Conservation (phyloP, 2,888 invertebrate species). For the Andrena hattorfiana region DNA sequence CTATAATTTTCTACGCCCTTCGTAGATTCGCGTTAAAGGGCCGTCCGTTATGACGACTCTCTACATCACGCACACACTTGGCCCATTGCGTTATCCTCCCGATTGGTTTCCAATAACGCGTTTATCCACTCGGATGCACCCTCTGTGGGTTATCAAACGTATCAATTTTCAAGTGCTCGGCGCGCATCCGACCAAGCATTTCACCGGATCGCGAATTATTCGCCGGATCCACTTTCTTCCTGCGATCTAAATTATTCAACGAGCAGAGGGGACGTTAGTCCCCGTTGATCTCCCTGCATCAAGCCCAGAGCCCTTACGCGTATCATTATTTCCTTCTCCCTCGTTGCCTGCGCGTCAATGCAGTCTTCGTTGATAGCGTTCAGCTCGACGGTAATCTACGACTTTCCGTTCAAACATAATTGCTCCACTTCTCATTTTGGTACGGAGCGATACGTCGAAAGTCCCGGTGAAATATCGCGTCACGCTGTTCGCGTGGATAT, state of each 20-base stretch:
- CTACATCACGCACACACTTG: conserved; percentile 57
- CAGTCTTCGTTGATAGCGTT: background rate
- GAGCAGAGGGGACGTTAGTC: conserved; percentile 12
- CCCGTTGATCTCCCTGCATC: background rate
- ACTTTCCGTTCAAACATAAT: background rate
- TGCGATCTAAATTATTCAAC: conserved; percentile 38
- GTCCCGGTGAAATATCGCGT: background rate
- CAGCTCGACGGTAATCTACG: background rate
- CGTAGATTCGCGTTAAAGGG: conserved; percentile 31
- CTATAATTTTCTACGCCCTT: conserved; percentile 40
- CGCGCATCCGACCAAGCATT: conserved; percentile 51
- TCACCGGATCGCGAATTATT: conserved; percentile 55
- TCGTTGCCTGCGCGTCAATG: background rate
- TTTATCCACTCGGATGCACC: conserved; percentile 67
- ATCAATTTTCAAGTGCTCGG: conserved; percentile 66
- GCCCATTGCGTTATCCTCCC: conserved; percentile 70
- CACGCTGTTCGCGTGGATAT: background rate
- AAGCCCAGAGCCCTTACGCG: background rate
- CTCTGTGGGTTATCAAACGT: conserved; percentile 71
- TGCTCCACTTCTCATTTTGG: background rate
- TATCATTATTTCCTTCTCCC: background rate
- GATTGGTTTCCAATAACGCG: conserved; percentile 73
- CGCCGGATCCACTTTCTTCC: conserved; percentile 39
- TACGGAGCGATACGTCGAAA: background rate
- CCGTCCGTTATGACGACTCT: conserved; percentile 34